A percentile compares a stretch with the other conserved stretches of the same genome.
Conservation (phyloP, 2,113 vertebrate species). For the Amphilophus citrinellus region DNA sequence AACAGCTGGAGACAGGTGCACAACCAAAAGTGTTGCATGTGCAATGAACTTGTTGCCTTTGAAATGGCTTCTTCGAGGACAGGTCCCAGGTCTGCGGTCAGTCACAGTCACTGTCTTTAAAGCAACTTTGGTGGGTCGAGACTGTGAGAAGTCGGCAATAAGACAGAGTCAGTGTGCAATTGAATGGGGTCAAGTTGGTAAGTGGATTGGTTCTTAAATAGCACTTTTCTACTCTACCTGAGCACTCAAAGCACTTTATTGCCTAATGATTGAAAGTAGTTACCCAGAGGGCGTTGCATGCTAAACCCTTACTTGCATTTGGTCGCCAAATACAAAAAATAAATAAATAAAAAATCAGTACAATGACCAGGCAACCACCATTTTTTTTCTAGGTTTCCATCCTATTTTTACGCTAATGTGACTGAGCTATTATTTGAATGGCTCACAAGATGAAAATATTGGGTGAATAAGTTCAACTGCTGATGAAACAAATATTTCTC, state of each 20-base stretch:
- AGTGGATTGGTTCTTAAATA: no score
- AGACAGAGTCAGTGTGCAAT: background rate
- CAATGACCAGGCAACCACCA: background rate
- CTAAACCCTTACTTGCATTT: background rate
- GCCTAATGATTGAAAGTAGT: background rate
- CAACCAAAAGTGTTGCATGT: no score
- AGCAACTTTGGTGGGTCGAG: no score
- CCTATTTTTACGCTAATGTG: background rate
- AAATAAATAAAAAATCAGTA: background rate
- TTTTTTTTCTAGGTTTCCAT: rapidly evolving
- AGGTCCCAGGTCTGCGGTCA: no score
- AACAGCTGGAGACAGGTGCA: no score
- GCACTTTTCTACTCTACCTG: no score
- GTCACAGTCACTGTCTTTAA: no score
- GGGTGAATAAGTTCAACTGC: background rate
- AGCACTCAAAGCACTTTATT: no score
- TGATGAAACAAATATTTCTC: background rate
- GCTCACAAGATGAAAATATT: background rate
- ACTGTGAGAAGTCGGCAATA: no score
- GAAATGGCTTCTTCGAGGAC: no score
- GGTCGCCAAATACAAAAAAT: background rate
- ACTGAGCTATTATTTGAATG: background rate
- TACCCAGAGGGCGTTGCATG: background rate
- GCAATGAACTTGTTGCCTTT: no score
- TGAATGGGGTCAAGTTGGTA: background rate